Evolutionary conservation across 2,797 vertebrate species (phyloP), one percentile per base, ranked within the genome.

Genomic region (Clarias fuscus): DNA sequence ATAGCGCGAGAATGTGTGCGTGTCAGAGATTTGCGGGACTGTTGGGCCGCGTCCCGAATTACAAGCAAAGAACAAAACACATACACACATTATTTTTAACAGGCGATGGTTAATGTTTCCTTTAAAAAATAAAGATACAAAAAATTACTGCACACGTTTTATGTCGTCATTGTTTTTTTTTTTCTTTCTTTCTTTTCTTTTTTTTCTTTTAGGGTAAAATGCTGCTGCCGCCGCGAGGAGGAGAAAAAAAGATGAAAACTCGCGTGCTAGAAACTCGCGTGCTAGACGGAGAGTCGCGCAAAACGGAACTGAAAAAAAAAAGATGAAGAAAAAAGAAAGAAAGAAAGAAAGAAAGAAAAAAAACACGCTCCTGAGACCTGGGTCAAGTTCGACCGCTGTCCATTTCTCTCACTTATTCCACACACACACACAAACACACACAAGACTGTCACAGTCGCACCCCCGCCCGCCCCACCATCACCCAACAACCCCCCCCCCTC

Each of bases 391-490:
- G 33, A 65, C 37, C 61, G 30, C 56, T 33, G 76, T 22, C 27
- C 76, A 3, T 61, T 37, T 62, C 75, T 85, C 79, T 79, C 87
- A 61, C 67, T 53, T 64, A 65, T 75, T 62, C 7, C 30, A 82
- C 68, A 10, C 6, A 11, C 24, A 33, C 13, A 33, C 24, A 33
- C 13, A 33, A 27, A 82, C 68, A 10, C 6, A 11, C 24, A 33
- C 13, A 33, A 27, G 15, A 53, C 67, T 71, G 80, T 30, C 83
- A 73, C 83, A 81, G 75, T 53, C 59, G 56, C 15, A 48, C 65
- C 62, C 37, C 72, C 82, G 85, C 86, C 88, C 88, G 40, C 37
- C 64, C 33, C 83, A 48, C 48, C 48, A 48, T 48, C 48, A 48
- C 48, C 8, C 48, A 48, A 48, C 10, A 48, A 48, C 4, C 43